Conservation (phyloP, 2,797 vertebrate species). For the Phalanger gymnotis region DNA sequence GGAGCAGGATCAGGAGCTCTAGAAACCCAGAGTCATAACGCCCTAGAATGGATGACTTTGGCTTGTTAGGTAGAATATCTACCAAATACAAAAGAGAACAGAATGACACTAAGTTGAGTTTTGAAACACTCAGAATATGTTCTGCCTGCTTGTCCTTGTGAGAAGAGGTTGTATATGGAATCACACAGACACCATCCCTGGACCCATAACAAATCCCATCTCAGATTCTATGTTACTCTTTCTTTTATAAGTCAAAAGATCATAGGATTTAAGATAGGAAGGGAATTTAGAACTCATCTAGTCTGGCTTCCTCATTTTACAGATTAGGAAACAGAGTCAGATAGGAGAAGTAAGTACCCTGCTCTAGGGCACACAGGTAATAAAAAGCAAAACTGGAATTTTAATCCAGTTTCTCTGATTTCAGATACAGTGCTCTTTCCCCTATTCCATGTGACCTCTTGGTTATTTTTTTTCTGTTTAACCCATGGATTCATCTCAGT, state of each 20-base stretch:
- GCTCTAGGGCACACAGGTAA: background rate
- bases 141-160: background rate
- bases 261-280: background rate
- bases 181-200: background rate
- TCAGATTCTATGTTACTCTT: background rate
- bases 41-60: no score
- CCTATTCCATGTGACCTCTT: rapidly evolving
- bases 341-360: background rate
- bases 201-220: background rate
- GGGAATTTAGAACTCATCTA: background rate
- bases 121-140: background rate
- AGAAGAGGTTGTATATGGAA: background rate
- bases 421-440: background rate
- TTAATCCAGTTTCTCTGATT: background rate
- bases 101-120: no score
- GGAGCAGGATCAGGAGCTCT: no score
- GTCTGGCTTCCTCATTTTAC: background rate
- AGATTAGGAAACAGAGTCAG: background rate
- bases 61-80: no score
- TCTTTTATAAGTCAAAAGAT: background rate
- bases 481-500: rapidly evolving
- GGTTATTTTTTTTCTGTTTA: background rate
- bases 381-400: background rate
- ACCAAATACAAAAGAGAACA: no score
- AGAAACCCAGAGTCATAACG: no score